Conservation (phyloP, 2,797 vertebrate species). For the Kryptolebias ocellatus region DNA sequence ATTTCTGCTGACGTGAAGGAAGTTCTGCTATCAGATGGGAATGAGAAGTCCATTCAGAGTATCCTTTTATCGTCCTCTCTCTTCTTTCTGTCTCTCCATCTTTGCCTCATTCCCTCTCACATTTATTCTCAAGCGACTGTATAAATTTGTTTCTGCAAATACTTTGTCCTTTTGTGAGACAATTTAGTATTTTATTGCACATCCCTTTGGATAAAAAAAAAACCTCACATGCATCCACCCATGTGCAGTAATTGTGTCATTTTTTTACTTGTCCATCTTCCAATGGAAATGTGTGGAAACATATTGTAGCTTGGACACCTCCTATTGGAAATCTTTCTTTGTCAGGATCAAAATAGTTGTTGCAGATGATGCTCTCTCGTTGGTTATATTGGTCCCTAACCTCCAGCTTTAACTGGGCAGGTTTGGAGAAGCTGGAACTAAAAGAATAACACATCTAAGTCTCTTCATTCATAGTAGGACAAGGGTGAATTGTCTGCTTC, state of each 20-base stretch:
- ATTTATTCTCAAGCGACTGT: conserved; percentile 43
- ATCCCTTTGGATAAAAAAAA: conserved; percentile 3
- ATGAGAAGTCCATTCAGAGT: conserved; percentile 99
- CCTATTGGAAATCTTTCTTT: not conserved
- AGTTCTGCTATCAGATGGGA: conserved; percentile 99
- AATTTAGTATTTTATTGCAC: not conserved
- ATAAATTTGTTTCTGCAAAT: conserved; percentile 31
- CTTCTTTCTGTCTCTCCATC: conserved; percentile 42
- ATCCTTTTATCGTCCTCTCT: conserved; percentile 86
- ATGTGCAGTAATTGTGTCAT: conserved; percentile 1
- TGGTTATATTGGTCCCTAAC: conserved; percentile 1
- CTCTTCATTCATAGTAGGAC: not conserved
- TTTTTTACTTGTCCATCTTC: not conserved
- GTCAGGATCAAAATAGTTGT: not conserved
- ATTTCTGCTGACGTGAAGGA: conserved; percentile 99
- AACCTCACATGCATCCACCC: not conserved
- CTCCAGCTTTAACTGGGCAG: not conserved
- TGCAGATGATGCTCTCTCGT: not conserved
- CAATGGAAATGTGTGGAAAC: not conserved
- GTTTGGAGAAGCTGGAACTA: not conserved
- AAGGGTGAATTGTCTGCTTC: not conserved
- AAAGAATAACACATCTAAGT: not conserved
- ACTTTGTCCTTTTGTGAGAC: conserved; percentile 17
- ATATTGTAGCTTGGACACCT: not conserved
- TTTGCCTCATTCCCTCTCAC: conserved; percentile 42